Evolutionary conservation across 2,797 vertebrate genomes (phyloP).

Genomic region (Sebastes trivittatus): DNA sequence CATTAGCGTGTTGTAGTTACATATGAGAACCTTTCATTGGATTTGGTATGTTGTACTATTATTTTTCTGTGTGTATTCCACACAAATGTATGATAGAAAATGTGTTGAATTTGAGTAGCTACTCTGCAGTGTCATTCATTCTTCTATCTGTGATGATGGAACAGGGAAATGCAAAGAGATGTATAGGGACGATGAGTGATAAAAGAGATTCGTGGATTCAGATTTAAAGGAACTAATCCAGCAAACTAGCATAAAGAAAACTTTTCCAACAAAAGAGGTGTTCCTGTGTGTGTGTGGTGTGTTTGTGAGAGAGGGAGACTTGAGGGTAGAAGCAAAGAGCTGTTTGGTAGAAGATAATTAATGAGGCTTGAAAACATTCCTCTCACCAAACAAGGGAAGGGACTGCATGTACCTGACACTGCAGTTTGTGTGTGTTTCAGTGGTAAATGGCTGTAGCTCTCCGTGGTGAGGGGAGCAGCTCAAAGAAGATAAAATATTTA

Average conservation of each 20-base stretch:
- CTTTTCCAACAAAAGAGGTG: background rate
- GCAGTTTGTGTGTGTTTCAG: slow-evolving; percentile 18
- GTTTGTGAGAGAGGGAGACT: background rate
- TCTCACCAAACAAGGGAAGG: slow-evolving; percentile 22
- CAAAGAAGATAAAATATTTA: slow-evolving; percentile 27
- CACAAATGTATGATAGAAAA: background rate
- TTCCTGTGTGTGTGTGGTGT: background rate
- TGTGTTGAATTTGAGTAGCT: background rate
- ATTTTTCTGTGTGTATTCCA: background rate
- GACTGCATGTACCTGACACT: slow-evolving; percentile 27
- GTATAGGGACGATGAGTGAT: background rate
- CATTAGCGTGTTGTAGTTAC: too few species aligned
- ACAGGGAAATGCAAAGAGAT: background rate
- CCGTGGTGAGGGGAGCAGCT: background rate
- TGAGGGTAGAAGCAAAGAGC: background rate
- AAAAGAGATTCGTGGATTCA: background rate
- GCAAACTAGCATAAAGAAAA: background rate
- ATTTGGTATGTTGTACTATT: background rate
- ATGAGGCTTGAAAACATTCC: slow-evolving; percentile 37
- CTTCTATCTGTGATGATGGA: background rate
- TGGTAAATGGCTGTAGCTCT: slow-evolving; percentile 9
- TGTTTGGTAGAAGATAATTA: slow-evolving; percentile 25
- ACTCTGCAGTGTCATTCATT: background rate
- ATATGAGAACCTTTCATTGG: background rate
- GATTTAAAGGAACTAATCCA: background rate